Evolutionary conservation across 2,888 invertebrate genomes (phyloP), one percentile per base, ranked within the genome.

Genomic region (Lasioglossum villosulum): DNA sequence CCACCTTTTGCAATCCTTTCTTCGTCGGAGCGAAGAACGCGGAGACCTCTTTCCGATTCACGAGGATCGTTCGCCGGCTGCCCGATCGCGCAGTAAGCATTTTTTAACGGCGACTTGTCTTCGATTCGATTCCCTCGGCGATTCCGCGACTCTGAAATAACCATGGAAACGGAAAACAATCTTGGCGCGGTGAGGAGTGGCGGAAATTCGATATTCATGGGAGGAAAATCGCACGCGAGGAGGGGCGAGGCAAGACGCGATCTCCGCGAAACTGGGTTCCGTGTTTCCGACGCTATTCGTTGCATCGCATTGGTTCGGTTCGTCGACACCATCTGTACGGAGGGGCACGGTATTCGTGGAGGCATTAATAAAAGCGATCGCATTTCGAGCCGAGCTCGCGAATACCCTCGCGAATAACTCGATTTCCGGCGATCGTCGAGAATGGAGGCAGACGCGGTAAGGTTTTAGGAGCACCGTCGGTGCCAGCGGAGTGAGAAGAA

Each of bases 401-500:
- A 27, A n/a, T 74, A 74, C 56, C 63, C 48, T 10, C 4, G 82
- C 45, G 66, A 42, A 37, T 82, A 82, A 76, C 72, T 81, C 72
- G 72, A 80, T 83, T 83, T 76, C 81, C 63, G 42, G 48, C 66
- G 82, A 83, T 73, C 39, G 73, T 14, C 0, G 76, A 39, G 73
- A 48, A 83, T 16, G 27, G 68, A 66, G 68, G 68, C 45, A 39
- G 75, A 68, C 39, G 63, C 66, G 66, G 66, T 34, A 19, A 66
- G 66, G 66, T 66, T 66, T 63, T 63, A 27, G 63, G 63, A 63
- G 63, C 16, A 63, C 14, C 63, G 52, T 23, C 63, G 63, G 63
- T 63, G 63, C 27, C 59, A 59, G 59, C 34, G 30, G 14, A 68
- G 78, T 71, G 48, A 42, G 80, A 88, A 81, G 86, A 84, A 86